These are phyloP conservation scores for Ophioninae sp. DNA, from an alignment of 2,888 invertebrate genomes.

Conservation along the genomic window DNA sequence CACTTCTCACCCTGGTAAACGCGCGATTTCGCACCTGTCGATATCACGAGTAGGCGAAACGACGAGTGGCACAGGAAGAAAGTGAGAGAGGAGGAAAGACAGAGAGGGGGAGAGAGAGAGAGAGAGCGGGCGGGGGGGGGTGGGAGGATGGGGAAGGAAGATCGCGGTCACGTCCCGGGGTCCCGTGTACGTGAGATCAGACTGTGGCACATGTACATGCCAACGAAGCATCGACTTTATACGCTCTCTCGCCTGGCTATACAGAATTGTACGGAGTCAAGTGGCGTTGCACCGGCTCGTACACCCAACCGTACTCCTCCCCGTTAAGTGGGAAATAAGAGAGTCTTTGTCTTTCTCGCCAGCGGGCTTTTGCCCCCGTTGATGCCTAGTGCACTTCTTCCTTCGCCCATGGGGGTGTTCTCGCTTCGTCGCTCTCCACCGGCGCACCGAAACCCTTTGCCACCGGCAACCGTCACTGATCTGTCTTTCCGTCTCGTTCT, in stretches of 20 bases:
- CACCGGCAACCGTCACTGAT: constrained; percentile 44
- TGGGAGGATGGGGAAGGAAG: constrained; percentile 55
- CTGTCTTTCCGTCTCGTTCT: constrained; percentile 18
- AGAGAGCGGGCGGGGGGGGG: too few relatives aligned
- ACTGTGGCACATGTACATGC: constrained; percentile 44
- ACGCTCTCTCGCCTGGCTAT: constrained; percentile 4
- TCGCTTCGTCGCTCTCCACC: constrained; percentile 44
- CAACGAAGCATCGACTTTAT: constrained; percentile 35
- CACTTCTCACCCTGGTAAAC: constrained; percentile 64
- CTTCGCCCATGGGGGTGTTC: constrained; percentile 55
- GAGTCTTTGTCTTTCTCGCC: constrained; percentile 73
- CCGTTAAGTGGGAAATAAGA: constrained; percentile 77
- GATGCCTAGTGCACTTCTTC: constrained; percentile 46
- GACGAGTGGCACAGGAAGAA: constrained; percentile 41
- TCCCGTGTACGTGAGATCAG: constrained; percentile 74
- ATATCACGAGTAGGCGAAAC: constrained; percentile 65
- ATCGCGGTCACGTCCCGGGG: constrained; percentile 73
- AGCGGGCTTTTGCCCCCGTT: constrained; percentile 49
- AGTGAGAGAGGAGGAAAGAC: constrained; percentile 15
- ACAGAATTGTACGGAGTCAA: constrained; percentile 58
- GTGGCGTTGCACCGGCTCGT: constrained; percentile 68
- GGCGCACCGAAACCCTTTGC: constrained; percentile 49
- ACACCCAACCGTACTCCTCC: constrained; percentile 36
- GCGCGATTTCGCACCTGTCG: constrained; percentile 73
- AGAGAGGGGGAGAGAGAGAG: constrained; percentile 14